Conservation (phyloP, 2,888 invertebrate genomes). For the Cheilosia scutellata region DNA sequence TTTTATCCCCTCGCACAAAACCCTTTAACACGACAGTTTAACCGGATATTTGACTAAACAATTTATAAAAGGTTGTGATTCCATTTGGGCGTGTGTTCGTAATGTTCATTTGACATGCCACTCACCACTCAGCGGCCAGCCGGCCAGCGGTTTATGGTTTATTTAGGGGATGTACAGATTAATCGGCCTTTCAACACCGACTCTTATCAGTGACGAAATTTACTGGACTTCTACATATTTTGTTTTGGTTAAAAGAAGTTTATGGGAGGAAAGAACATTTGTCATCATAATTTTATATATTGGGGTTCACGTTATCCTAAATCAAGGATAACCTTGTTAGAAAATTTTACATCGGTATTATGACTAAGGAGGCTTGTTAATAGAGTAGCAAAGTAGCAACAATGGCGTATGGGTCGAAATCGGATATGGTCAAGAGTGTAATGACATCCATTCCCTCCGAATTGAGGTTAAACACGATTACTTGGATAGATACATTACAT, state of each 20-base stretch:
- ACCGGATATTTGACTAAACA: conserved; percentile 6
- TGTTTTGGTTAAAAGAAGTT: neutral
- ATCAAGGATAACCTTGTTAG: conserved; percentile 18
- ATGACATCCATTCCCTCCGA: neutral
- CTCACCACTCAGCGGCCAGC: neutral
- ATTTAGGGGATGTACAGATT: neutral
- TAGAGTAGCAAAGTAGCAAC: too few relatives aligned
- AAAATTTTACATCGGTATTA: neutral
- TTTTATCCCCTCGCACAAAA: neutral
- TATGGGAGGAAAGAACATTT: conserved; percentile 8
- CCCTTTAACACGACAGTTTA: neutral
- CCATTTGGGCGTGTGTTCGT: neutral
- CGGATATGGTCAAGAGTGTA: conserved; percentile 4
- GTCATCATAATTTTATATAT: conserved; percentile 30
- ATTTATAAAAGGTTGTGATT: conserved; percentile 3
- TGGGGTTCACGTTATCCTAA: conserved; percentile 9
- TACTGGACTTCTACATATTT: neutral
- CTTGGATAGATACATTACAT: neutral
- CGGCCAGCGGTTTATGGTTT: neutral
- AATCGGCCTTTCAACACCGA: conserved; percentile 19
- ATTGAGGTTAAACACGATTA: neutral
- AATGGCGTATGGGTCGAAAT: too few relatives aligned
- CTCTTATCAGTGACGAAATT: conserved; percentile 7
- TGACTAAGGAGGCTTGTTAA: too few relatives aligned
- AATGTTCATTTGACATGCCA: conserved; percentile 12